Conservation (phyloP, 1,140 invertebrate genomes). For the Eumaeus atala region DNA sequence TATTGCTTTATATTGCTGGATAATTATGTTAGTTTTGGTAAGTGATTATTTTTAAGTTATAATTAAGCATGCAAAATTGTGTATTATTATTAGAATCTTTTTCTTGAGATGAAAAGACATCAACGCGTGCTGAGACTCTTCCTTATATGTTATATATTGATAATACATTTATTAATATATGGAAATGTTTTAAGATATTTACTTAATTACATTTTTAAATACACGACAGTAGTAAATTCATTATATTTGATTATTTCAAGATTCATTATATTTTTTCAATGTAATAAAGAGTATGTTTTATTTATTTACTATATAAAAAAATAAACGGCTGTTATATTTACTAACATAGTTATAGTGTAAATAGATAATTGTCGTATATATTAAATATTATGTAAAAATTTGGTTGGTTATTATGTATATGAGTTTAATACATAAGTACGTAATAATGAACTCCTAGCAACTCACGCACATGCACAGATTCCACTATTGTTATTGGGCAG, state of each 20-base stretch:
- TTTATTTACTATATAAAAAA: too few relatives aligned
- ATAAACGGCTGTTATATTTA: neutral
- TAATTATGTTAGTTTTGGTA: slow-evolving; percentile 35
- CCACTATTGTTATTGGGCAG: slow-evolving; percentile 44
- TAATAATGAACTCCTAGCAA: slow-evolving; percentile 17
- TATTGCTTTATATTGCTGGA: slow-evolving; percentile 34
- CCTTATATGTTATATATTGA: neutral
- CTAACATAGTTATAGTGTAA: neutral
- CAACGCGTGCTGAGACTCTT: slow-evolving; percentile 50
- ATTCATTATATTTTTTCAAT: too few relatives aligned
- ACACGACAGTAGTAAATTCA: too few relatives aligned
- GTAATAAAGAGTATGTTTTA: too few relatives aligned
- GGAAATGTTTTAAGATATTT: neutral
- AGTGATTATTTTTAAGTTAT: slow-evolving; percentile 22
- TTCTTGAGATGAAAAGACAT: slow-evolving; percentile 55
- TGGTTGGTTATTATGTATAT: slow-evolving; percentile 6
- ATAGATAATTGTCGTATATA: neutral
- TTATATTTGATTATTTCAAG: too few relatives aligned
- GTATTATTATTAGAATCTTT: slow-evolving; percentile 17
- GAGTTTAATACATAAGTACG: neutral
- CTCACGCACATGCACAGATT: slow-evolving; percentile 22
- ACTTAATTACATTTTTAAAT: neutral
- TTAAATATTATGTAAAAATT: neutral
- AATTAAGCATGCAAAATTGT: slow-evolving; percentile 4
- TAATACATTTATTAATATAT: neutral